phyloP scores from a whole-genome alignment of 1,140 invertebrate genomes.

The Apis mellifera region DNA sequence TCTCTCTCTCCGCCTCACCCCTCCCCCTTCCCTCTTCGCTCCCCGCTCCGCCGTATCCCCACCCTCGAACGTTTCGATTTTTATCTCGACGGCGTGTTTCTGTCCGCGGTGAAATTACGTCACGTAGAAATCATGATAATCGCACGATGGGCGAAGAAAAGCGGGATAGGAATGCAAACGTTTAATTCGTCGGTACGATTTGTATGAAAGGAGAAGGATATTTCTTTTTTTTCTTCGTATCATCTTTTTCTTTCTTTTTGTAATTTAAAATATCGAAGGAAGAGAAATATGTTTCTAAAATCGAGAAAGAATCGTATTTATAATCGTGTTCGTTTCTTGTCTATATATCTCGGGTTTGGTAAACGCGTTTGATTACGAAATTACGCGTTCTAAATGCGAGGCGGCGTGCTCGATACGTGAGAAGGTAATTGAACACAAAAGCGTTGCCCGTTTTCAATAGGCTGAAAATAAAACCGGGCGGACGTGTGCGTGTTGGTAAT shows the following conservation, averaged over 20 bases:
- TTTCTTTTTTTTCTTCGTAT: background rate
- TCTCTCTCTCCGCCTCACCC: background rate
- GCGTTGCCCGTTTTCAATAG: background rate
- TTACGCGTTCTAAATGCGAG: background rate
- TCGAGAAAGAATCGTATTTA: background rate
- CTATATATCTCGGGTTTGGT: background rate
- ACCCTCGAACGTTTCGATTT: background rate
- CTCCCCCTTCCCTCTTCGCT: background rate
- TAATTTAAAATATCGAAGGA: no score
- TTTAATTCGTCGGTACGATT: conserved; percentile 45
- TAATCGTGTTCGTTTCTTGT: background rate
- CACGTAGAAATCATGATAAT: conserved; percentile 70
- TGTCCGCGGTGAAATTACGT: conserved; percentile 63
- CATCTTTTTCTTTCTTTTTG: no score
- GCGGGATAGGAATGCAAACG: conserved; percentile 66
- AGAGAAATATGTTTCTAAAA: no score
- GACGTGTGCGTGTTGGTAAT: conserved; percentile 6
- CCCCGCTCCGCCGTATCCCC: background rate
- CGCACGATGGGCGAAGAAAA: conserved; percentile 66
- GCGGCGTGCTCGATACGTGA: background rate
- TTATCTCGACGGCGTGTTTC: conserved; percentile 20
- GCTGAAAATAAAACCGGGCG: background rate
- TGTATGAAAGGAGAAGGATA: no score
- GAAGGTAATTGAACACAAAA: background rate
- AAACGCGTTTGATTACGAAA: conserved; percentile 3